These are phyloP conservation scores for Nycteola revayana DNA, from an alignment of 2,888 invertebrate genomes.

Conservation along the genomic window DNA sequence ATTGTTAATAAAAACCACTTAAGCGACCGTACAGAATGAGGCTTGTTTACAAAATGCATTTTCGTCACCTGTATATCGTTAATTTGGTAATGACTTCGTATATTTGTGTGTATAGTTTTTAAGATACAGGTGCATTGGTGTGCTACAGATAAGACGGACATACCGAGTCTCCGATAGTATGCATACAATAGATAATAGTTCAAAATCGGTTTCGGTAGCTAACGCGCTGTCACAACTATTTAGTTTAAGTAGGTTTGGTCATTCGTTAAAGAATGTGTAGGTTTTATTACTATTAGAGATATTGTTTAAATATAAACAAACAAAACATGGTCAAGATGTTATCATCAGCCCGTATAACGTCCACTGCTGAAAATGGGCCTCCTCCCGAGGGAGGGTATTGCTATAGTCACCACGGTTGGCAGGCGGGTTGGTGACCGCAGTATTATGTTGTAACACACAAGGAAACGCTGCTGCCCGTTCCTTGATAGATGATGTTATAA, in stretches of 20 bases:
- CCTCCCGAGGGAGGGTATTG: no score
- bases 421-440: no score
- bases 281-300: neutral
- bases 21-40: slow-evolving; percentile 63
- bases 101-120: slow-evolving; percentile 64
- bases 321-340: no score
- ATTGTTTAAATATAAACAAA: no score
- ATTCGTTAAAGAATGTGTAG: slow-evolving; percentile 1
- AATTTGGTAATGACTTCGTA: slow-evolving; percentile 77
- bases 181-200: slow-evolving; percentile 64
- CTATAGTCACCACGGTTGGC: no score
- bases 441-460: no score
- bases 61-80: slow-evolving; percentile 75
- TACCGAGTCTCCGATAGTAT: slow-evolving; percentile 72
- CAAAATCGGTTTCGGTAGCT: slow-evolving; percentile 73
- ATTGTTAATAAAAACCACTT: slow-evolving; percentile 41
- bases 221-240: slow-evolving; percentile 61
- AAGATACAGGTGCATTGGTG: slow-evolving; percentile 55
- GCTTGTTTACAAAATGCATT: slow-evolving; percentile 77
- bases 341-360: no score
- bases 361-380: no score
- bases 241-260: slow-evolving; percentile 28
- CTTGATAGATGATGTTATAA: no score
- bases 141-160: slow-evolving; percentile 70
- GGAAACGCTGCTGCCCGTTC: no score